These are phyloP conservation scores for Isoperla grammatica DNA, from an alignment of 2,888 invertebrate species.

Conservation along the genomic window DNA sequence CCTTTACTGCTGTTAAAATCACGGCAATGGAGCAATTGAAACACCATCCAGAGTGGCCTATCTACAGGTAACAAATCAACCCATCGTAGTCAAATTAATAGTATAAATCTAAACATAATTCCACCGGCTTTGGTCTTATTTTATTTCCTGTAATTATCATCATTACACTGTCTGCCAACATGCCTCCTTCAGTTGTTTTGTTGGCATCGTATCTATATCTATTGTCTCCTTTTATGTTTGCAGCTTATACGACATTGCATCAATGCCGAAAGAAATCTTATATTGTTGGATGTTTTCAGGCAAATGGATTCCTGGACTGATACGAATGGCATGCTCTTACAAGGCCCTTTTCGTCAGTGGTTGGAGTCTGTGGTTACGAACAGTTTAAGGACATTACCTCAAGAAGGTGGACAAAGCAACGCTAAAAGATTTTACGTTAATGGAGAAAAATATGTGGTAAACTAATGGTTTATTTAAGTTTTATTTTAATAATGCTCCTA, in stretches of 20 bases:
- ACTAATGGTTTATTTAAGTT: not conserved
- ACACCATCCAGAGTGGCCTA: no score
- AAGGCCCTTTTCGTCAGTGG: slow-evolving; percentile 50
- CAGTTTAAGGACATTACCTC: slow-evolving; percentile 37
- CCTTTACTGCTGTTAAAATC: not conserved
- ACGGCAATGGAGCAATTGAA: not conserved
- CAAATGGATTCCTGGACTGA: slow-evolving; percentile 46
- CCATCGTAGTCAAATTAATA: no score
- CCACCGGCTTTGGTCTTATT: no score
- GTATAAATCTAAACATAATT: no score
- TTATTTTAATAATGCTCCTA: not conserved
- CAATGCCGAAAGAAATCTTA: no score
- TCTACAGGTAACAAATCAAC: no score
- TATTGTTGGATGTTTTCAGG: slow-evolving; percentile 34
- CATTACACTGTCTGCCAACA: no score
- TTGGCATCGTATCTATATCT: no score
- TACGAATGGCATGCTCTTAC: slow-evolving; percentile 45
- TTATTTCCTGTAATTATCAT: no score
- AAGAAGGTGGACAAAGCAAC: slow-evolving; percentile 3
- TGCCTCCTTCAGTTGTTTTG: no score
- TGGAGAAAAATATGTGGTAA: slow-evolving; percentile 12
- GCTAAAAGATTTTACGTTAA: not conserved
- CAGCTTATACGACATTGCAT: no score
- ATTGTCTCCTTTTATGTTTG: no score
- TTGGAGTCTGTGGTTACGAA: slow-evolving; percentile 48